Evolutionary conservation across 2,113 vertebrate genomes (phyloP).

Genomic region (Lamprologus callipterus): DNA sequence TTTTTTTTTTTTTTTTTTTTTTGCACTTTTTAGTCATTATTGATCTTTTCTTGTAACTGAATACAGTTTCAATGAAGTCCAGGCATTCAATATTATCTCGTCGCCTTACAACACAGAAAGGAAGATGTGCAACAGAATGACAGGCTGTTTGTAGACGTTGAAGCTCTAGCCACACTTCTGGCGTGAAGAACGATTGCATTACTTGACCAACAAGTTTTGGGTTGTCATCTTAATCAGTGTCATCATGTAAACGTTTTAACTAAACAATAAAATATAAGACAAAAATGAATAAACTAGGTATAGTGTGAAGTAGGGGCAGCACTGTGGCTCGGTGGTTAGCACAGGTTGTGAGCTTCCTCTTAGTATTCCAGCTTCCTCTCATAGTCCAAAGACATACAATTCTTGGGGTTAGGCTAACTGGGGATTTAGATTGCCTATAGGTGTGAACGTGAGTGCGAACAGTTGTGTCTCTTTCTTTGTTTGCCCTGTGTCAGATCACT

Average conservation of each 20-base stretch:
- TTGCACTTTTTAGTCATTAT: background rate
- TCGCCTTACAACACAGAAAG: background rate
- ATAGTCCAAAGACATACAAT: background rate
- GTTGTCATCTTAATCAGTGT: background rate
- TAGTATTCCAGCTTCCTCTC: background rate
- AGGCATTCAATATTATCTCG: background rate
- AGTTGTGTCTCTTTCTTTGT: background rate
- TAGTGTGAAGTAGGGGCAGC: background rate
- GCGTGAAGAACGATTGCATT: background rate
- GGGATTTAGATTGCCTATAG: background rate
- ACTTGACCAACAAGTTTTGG: background rate
- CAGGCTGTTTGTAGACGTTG: background rate
- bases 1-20: fast-evolving
- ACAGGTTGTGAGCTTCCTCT: background rate
- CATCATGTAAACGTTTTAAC: background rate
- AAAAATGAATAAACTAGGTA: background rate
- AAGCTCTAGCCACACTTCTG: background rate
- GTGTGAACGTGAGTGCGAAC: fast-evolving
- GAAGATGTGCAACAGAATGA: background rate
- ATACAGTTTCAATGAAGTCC: fast-evolving
- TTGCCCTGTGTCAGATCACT: background rate
- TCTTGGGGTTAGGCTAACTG: background rate
- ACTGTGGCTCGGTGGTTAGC: background rate
- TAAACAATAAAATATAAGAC: background rate
- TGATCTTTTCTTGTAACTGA: background rate